phyloP scores from a whole-genome alignment of 2,888 invertebrate genomes.

The Sycophila texana region DNA sequence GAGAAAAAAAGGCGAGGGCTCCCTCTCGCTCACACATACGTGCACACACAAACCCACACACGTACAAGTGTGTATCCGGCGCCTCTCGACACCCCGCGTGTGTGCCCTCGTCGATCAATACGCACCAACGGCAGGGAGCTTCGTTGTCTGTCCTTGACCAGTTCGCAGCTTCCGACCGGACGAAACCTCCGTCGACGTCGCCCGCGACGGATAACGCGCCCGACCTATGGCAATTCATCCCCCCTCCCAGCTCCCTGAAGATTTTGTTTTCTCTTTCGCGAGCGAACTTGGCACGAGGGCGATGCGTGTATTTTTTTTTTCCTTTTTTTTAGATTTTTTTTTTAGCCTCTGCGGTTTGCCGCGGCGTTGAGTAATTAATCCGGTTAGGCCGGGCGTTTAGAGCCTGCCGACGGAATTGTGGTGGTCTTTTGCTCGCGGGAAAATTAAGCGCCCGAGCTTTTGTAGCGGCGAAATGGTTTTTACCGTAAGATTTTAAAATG shows the following conservation, averaged over 20 bases:
- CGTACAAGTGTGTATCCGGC: slow-evolving; percentile 15
- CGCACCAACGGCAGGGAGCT: slow-evolving; percentile 65
- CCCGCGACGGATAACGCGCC: not conserved
- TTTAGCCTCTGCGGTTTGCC: too few relatives aligned
- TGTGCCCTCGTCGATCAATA: slow-evolving; percentile 69
- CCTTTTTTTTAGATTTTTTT: not conserved
- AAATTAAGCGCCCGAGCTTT: too few relatives aligned
- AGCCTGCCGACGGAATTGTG: too few relatives aligned
- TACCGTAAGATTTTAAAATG: too few relatives aligned
- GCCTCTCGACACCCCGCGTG: slow-evolving; percentile 56
- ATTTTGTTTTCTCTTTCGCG: too few relatives aligned
- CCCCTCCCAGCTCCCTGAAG: too few relatives aligned
- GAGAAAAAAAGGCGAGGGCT: not conserved
- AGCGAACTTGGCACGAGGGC: too few relatives aligned
- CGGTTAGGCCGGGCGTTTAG: too few relatives aligned
- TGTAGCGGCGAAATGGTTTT: too few relatives aligned
- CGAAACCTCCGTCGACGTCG: slow-evolving; percentile 37
- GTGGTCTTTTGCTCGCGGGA: too few relatives aligned
- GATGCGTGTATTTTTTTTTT: not conserved
- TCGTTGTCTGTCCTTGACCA: slow-evolving; percentile 72
- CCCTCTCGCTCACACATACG: not conserved
- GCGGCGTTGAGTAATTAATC: too few relatives aligned
- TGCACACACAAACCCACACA: not conserved
- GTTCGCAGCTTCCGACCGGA: slow-evolving; percentile 67
- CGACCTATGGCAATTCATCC: not conserved